Percentiles rank a stretch among this genome's conserved stretches.
phyloP scores from a whole-genome alignment of 1,140 invertebrate species.

The Aphis gossypii region DNA sequence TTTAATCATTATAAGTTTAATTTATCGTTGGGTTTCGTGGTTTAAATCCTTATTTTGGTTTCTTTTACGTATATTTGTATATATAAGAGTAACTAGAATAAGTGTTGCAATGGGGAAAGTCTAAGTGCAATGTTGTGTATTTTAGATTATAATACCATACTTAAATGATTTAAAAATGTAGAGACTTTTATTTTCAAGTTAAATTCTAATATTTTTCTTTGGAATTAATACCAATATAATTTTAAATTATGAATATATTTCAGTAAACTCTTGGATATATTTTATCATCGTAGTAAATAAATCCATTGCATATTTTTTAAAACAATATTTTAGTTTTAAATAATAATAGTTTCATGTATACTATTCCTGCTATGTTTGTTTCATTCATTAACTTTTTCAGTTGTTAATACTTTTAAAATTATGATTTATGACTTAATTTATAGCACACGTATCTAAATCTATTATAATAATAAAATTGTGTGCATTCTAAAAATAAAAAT shows the following conservation, averaged over 20 bases:
- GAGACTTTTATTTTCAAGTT: not conserved
- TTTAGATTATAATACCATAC: not conserved
- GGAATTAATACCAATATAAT: not conserved
- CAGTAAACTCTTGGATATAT: not conserved
- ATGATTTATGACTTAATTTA: not conserved
- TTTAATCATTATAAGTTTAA: slow-evolving; percentile 28
- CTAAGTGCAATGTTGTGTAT: slow-evolving; percentile 49
- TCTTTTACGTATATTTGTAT: slow-evolving; percentile 13
- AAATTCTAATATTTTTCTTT: slow-evolving; percentile 10
- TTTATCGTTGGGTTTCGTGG: slow-evolving; percentile 28
- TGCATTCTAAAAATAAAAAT: not conserved
- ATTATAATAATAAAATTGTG: not conserved
- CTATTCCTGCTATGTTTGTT: not conserved
- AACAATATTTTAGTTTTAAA: not conserved
- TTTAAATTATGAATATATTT: slow-evolving; percentile 20
- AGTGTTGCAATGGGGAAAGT: not conserved
- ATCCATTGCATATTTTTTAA: too few relatives aligned
- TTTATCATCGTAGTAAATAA: not conserved
- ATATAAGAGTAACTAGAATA: not conserved
- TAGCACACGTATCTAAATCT: not conserved
- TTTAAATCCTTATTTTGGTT: slow-evolving; percentile 31
- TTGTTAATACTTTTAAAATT: not conserved
- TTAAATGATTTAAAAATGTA: not conserved
- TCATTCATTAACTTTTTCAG: not conserved
- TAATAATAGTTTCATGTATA: not conserved